phyloP scores from a whole-genome alignment of 2,888 invertebrate genomes.

The Spisula subtruncata region DNA sequence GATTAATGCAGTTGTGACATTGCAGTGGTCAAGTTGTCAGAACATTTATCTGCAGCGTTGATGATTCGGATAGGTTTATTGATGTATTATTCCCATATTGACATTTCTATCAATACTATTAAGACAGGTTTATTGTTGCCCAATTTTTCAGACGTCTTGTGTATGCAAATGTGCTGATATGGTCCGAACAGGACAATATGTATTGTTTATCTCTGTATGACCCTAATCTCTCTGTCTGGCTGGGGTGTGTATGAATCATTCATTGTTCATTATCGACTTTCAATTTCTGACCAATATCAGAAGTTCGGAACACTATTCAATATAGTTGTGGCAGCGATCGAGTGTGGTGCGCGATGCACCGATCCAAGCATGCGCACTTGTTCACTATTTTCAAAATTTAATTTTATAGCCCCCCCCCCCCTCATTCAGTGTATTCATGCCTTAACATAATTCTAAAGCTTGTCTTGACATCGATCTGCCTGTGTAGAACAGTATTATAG shows the following conservation, averaged over 20 bases:
- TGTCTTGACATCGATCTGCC: constrained; percentile 19
- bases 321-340: background rate
- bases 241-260: background rate
- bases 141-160: background rate
- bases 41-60: background rate
- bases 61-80: background rate
- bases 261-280: background rate
- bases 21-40: background rate
- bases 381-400: background rate
- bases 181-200: background rate
- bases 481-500: background rate
- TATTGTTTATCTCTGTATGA: background rate
- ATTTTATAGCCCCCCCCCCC: background rate
- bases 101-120: background rate
- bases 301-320: background rate
- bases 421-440: background rate
- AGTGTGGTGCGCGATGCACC: background rate
- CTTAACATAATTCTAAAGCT: background rate
- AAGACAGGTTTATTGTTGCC: constrained; percentile 15
- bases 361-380: background rate
- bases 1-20: background rate
- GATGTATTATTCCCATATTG: constrained; percentile 7
- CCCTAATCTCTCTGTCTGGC: background rate
- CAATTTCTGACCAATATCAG: background rate
- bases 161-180: constrained; percentile 8